Conservation (phyloP, 2,888 invertebrate genomes). For the Acleris laterana region DNA sequence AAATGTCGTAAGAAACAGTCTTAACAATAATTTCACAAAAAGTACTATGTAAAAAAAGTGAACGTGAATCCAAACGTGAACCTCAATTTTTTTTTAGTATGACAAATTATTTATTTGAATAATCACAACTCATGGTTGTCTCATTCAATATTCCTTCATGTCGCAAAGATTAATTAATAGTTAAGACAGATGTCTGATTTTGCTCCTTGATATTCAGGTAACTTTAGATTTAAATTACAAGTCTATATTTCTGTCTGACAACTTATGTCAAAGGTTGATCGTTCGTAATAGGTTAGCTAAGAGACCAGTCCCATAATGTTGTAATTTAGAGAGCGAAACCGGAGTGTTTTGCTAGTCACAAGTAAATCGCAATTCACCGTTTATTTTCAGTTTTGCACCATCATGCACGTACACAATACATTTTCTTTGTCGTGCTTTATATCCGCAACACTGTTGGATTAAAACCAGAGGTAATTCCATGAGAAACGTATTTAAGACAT, state of each 20-base stretch:
- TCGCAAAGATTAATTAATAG: too few species aligned
- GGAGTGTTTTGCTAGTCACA: slow-evolving; percentile 21
- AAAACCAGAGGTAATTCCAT: slow-evolving; percentile 46
- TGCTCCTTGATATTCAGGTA: neutral
- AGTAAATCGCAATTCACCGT: slow-evolving; percentile 33
- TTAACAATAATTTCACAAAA: too few species aligned
- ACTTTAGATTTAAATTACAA: slow-evolving; percentile 12
- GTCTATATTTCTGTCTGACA: slow-evolving; percentile 24
- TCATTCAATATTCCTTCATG: too few species aligned
- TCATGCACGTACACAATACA: slow-evolving; percentile 44
- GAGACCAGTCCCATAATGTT: slow-evolving; percentile 19
- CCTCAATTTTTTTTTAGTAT: too few species aligned
- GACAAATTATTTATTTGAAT: too few species aligned
- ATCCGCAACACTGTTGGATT: slow-evolving; percentile 47
- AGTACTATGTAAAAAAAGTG: too few species aligned
- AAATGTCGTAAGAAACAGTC: too few species aligned
- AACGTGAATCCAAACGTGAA: too few species aligned
- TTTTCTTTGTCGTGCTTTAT: slow-evolving; percentile 42
- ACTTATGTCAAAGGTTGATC: slow-evolving; percentile 28
- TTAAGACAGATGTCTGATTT: neutral
- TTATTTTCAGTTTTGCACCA: slow-evolving; percentile 38
- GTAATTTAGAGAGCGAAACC: slow-evolving; percentile 33
- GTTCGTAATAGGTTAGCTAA: slow-evolving; percentile 15
- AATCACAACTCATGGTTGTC: too few species aligned
- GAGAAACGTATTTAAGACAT: slow-evolving; percentile 55